phyloP scores from a whole-genome alignment of 92 coral and sea anemone genomes.

The Paragorgia papillata region DNA sequence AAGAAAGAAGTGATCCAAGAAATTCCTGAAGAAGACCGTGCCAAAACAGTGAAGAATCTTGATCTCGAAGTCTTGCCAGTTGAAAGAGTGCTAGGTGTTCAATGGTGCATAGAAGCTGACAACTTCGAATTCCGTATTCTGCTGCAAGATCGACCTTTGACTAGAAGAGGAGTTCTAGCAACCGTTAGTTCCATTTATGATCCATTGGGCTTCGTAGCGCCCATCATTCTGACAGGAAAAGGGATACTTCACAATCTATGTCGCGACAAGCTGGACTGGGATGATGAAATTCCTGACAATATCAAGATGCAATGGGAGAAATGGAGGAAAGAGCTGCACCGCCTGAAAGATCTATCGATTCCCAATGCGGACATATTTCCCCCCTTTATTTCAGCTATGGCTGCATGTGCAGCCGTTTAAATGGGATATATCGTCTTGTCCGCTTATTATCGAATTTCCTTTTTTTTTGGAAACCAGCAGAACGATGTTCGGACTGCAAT shows the following conservation, averaged over 20 bases:
- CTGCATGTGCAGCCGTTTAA: no score
- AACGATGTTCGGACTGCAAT: no score
- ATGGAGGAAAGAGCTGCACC: neutral
- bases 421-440: no score
- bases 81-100: neutral
- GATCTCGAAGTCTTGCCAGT: neutral
- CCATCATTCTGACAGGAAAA: neutral
- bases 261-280: neutral
- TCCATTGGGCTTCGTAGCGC: neutral
- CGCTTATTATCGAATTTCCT: no score
- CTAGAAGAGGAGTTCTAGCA: neutral
- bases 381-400: no score
- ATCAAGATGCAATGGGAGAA: neutral
- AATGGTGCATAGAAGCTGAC: neutral
- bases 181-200: neutral
- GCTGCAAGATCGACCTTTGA: neutral
- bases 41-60: neutral
- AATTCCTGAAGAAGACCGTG: neutral
- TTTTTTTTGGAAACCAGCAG: no score
- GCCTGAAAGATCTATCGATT: neutral
- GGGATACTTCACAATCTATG: neutral
- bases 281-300: neutral
- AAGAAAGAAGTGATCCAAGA: neutral
- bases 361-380: no score
- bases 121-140: neutral